phyloP scores from a whole-genome alignment of 1,140 invertebrate species.

The Nephotettix cincticeps region DNA sequence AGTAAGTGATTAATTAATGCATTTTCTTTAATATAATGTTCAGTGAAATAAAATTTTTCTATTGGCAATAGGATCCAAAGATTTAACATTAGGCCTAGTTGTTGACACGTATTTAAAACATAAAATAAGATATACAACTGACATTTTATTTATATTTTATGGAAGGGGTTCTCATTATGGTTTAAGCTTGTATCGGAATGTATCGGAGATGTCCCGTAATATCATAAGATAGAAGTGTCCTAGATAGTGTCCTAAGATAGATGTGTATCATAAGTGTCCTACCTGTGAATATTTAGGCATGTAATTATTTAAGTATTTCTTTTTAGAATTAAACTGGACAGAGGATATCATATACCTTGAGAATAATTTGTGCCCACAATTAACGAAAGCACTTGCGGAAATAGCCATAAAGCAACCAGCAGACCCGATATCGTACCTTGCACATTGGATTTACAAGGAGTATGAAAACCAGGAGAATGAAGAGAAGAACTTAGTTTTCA shows the following conservation, averaged over 20 bases:
- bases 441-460: constrained; percentile 2
- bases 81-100: background rate
- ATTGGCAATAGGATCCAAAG: background rate
- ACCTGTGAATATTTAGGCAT: too few relatives aligned
- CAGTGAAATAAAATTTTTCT: background rate
- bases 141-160: background rate
- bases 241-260: background rate
- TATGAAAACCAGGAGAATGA: background rate
- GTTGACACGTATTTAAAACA: background rate
- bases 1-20: background rate
- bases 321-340: constrained; percentile 19
- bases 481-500: background rate
- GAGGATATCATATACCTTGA: constrained; percentile 6
- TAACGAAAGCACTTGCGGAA: background rate
- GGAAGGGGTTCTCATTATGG: background rate
- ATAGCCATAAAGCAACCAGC: background rate
- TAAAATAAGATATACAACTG: background rate
- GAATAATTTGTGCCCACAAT: background rate
- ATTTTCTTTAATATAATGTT: background rate
- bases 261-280: too few relatives aligned
- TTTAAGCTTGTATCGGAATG: background rate
- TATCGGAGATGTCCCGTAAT: background rate
- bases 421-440: constrained; percentile 4
- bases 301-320: too few relatives aligned
- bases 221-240: background rate